phyloP scores from a whole-genome alignment of 2,113 vertebrate species.

The Pedionomus torquatus region DNA sequence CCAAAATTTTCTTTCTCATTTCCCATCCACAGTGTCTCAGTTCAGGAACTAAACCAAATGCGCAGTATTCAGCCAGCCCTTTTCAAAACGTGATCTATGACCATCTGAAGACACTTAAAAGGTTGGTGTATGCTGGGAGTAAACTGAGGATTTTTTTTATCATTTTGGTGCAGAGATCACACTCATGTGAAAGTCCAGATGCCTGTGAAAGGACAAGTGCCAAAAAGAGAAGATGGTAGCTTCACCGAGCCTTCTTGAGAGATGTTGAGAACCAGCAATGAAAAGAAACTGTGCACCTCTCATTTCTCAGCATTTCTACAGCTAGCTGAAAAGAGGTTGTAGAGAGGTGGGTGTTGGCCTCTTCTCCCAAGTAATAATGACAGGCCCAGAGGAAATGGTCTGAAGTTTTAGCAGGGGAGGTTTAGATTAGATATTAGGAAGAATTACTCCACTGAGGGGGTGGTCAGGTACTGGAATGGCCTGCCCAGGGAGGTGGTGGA shows the following conservation, averaged over 20 bases:
- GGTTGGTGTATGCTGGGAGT: neutral
- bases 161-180: neutral
- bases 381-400: too few species aligned
- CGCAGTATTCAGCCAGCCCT: neutral
- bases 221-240: neutral
- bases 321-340: too few species aligned
- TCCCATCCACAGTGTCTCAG: neutral
- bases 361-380: too few species aligned
- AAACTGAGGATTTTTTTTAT: neutral
- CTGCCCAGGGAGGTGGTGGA: too few species aligned
- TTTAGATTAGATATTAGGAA: too few species aligned
- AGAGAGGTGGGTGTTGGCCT: too few species aligned
- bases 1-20: neutral
- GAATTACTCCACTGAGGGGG: too few species aligned
- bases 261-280: neutral
- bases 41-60: neutral
- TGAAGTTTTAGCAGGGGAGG: too few species aligned
- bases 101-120: neutral
- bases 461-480: too few species aligned
- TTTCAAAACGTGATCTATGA: slow-evolving; percentile 1
- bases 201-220: neutral
- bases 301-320: neutral
- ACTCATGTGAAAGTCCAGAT: neutral
- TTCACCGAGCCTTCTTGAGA: neutral
- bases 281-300: neutral